These are phyloP conservation scores for Chaitophorus viminalis DNA, from an alignment of 2,888 invertebrate species.

Conservation along the genomic window DNA sequence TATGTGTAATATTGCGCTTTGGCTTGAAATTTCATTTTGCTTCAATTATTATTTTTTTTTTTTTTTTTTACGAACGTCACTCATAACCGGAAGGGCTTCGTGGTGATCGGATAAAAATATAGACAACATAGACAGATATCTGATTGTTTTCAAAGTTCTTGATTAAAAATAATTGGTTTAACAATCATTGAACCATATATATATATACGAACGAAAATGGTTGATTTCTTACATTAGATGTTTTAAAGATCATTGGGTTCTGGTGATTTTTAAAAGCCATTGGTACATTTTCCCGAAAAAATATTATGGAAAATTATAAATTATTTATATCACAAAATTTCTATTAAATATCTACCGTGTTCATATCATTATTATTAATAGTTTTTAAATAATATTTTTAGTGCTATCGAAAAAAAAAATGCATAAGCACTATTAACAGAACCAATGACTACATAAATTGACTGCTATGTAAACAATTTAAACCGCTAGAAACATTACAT, in stretches of 20 bases:
- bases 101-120: background rate
- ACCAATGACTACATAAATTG: no score
- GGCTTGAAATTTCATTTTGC: slow-evolving; percentile 7
- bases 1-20: background rate
- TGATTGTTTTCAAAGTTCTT: background rate
- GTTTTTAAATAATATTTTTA: no score
- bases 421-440: no score
- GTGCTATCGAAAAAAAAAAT: no score
- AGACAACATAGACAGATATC: background rate
- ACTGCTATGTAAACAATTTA: no score
- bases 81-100: background rate
- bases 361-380: no score
- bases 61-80: background rate
- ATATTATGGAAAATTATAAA: no score
- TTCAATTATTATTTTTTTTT: background rate
- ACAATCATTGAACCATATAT: background rate
- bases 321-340: no score
- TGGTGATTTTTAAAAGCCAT: background rate
- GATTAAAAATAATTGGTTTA: slow-evolving; percentile 14
- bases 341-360: no score
- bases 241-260: background rate
- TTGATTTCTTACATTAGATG: background rate
- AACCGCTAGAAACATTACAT: no score
- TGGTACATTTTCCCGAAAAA: no score
- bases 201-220: background rate